Evolutionary conservation across 2,113 vertebrate genomes (phyloP), one percentile per base, ranked within the genome.

Genomic region (Alouatta palliata): DNA sequence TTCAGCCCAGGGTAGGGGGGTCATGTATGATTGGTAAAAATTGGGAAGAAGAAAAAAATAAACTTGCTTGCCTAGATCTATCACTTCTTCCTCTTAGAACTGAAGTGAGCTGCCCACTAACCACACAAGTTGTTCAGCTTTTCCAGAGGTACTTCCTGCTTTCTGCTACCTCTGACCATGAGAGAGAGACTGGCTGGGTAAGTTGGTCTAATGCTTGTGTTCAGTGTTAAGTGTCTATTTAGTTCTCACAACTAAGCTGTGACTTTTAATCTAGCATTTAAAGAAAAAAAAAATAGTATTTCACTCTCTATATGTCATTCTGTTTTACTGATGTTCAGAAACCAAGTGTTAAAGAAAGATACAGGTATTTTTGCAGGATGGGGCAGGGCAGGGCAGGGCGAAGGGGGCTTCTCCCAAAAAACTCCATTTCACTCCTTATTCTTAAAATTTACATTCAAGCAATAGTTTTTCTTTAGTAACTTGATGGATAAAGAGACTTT

Each of bases 281-380:
- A 92, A 71, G 1, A 54, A 85, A 76, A 83, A 83, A 68, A 11
- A 35, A 93, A 9, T 23, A 66, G 25, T 47, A 80, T 61, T 80
- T 87, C 88, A 32, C 4, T 49, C 37, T 95, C 17, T 12, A 14
- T 43, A 32, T 49, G 8, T n/a, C 20, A 35, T 61, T 95, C 30
- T 94, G 37, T 58, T 85, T 89, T 83, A 52, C 7, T 88, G 90
- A 66, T 90, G 20, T 68, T 81, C 17, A 87, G 40, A 95, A 84
- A 79, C 25, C 68, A 79, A 80, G 21, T 85, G 30, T 4, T 64
- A 76, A 87, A 68, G 6, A 92, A 71, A 13, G 40, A n/a, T 43
- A 32, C 21, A 43, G 10, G 64, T 76, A n/a, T 49, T 76, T 76
- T 54, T 47, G 37, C 2, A 2, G 12, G 0, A 0, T 61, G 25